These are phyloP conservation scores for Archegozetes longisetosus DNA, from an alignment of 1,140 invertebrate species.

Conservation along the genomic window DNA sequence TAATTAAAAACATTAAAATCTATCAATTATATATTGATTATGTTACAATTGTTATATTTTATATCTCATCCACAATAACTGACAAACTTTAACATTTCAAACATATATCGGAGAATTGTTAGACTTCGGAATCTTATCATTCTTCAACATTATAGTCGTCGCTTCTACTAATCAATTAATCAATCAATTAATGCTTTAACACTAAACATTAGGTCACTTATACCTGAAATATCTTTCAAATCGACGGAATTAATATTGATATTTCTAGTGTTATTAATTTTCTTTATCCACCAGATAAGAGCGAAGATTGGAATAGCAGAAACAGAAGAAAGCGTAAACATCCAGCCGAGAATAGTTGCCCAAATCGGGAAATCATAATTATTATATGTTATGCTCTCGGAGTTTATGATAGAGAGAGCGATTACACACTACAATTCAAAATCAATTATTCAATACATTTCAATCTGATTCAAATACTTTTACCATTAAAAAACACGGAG, in stretches of 20 bases:
- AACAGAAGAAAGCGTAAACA: conserved; percentile 49
- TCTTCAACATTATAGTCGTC: background rate
- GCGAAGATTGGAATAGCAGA: conserved; percentile 44
- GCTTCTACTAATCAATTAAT: background rate
- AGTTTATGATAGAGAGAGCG: conserved; percentile 48
- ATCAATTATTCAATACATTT: background rate
- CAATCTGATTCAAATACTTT: conserved; percentile 18
- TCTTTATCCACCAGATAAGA: background rate
- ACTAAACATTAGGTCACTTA: background rate
- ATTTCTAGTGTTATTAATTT: background rate
- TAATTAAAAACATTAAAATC: no score
- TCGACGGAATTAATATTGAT: background rate
- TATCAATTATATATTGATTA: no score
- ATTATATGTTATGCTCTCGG: conserved; percentile 46
- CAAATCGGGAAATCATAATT: conserved; percentile 50
- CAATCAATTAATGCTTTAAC: background rate
- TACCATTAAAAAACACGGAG: conserved; percentile 34
- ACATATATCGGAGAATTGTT: background rate
- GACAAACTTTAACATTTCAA: background rate
- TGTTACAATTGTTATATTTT: no score
- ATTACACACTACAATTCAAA: conserved; percentile 45
- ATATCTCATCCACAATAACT: no score
- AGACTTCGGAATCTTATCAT: background rate
- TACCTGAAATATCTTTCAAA: background rate
- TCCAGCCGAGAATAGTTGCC: conserved; percentile 54